Evolutionary conservation across 2,888 invertebrate genomes (phyloP), one percentile per base, ranked within the genome.

Genomic region (Lysandra coridon): DNA sequence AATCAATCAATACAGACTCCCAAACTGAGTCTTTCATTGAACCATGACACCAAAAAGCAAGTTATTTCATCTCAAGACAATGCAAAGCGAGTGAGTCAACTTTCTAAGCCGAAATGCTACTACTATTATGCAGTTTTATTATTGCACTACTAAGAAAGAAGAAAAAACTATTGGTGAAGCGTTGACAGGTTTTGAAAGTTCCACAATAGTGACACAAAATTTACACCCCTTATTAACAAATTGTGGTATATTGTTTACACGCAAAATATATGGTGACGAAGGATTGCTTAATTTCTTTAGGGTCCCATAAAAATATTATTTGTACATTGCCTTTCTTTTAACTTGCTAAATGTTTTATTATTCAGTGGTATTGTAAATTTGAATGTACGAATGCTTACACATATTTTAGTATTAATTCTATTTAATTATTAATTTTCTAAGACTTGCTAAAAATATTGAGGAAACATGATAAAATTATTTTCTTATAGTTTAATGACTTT

Each of bases 181-280:
- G 57, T 76, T 76, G 76, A 76, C 76, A 76, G 14, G 49, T 23
- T 30, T 57, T 76, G 17, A 57, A 76, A 53, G 76, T 76, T n/a
- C 44, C 23, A 75, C 57, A 76, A 76, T 76, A 53, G 57, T 76
- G 49, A 6, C 2, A 33, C 14, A 76, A 76, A 49, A 76, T 76
- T 76, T 76, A 76, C 57, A 76, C 57, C 57, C 76, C 49, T 76
- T 57, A 57, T 76, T 76, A 76, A 10, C 14, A 33, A 76, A 57
- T 53, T 57, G 57, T 76, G 76, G 53, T 57, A 33, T 69, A 33
- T 69, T 69, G 12, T 64, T 12, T 40, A 44, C 7, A 74, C 40
- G 10, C 40, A 44, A 74, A 40, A 74, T 74, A 44, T 74, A 40
- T 40, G 74, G 23, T 44, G 17, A 4, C 23, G 74, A 74, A 74